A percentile compares a stretch with the other conserved stretches of the same genome.
These are phyloP conservation scores for Intellagama lesueurii DNA, from an alignment of 2,797 vertebrate species.

Conservation along the genomic window DNA sequence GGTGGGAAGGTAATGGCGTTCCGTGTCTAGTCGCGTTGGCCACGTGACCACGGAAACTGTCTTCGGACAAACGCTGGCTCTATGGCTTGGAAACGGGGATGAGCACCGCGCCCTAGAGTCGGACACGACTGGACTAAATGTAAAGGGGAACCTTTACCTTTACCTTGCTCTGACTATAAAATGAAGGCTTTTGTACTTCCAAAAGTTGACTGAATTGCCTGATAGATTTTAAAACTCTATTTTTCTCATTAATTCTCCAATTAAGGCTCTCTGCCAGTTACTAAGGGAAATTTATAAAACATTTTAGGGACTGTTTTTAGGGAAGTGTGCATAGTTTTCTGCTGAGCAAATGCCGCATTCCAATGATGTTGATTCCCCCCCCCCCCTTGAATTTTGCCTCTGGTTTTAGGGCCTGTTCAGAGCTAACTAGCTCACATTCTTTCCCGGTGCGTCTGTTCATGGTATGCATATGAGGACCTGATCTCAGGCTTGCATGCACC, in stretches of 20 bases:
- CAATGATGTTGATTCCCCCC: neutral
- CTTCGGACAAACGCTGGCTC: too few species aligned
- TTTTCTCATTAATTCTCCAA: slow-evolving; percentile 53
- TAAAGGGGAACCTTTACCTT: too few species aligned
- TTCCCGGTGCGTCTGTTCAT: neutral
- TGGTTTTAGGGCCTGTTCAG: neutral
- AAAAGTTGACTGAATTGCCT: slow-evolving; percentile 39
- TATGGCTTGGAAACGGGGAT: too few species aligned
- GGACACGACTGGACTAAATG: too few species aligned
- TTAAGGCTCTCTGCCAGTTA: slow-evolving; percentile 28
- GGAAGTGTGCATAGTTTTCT: neutral
- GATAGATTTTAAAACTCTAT: slow-evolving; percentile 44
- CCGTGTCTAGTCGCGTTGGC: too few species aligned
- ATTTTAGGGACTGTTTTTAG: slow-evolving; percentile 34
- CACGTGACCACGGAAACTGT: too few species aligned
- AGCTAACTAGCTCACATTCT: neutral
- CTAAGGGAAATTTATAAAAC: slow-evolving; percentile 35
- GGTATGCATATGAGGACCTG: neutral
- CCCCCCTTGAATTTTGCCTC: neutral
- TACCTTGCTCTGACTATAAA: slow-evolving; percentile 34
- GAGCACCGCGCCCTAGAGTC: too few species aligned
- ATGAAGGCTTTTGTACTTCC: slow-evolving; percentile 33
- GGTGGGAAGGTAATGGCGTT: too few species aligned
- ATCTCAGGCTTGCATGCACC: neutral
- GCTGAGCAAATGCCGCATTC: neutral